Base-by-base conservation (phyloP, 2,888 invertebrate species). In the Lutraria lutraria region DNA sequence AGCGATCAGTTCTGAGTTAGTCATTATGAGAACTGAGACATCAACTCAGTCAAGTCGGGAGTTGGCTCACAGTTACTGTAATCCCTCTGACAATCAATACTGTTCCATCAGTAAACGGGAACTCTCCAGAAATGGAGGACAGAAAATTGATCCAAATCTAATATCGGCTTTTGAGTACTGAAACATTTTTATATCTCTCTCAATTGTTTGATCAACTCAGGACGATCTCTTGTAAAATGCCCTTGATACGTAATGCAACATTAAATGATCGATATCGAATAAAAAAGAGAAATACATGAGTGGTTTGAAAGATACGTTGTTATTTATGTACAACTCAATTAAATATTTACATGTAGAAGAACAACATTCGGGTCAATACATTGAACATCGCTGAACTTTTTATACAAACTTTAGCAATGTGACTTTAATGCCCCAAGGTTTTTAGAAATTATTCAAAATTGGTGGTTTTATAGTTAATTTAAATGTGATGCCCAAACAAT, bases 61-160 rank as follows among this genome's bases (percentile, higher is more conserved):
- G 34, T 34, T 34, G 19, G 34, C 76, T 76, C 76, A 68, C 63
- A 25, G 31, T 76, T 31, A 15, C 34, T 76, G 76, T 76, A 76
- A 76, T 76, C 76, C 15, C 13, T 34, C 16, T 25, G 31, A 34
- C 76, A 76, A 76, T 76, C 76, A 76, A 76, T 76, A 76, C 76
- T 68, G 25, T 76, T 76, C 76, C 76, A 34, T 76, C 76, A 76
- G 76, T 76, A 76, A 76, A 31, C 76, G 31, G 76, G 76, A 25
- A 76, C 76, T 76, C 76, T 76, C 76, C 34, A 34, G 31, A n/a
- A 76, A 25, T 76, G 34, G 6, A 34, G 76, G 76, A 34, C 63
- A 68, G 34, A 76, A 76, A 72, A 76, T 76, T 31, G 76, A 76
- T 76, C 76, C 76, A 76, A 43, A 76, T 76, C 76, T 34, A 15